Evolutionary conservation across 2,113 vertebrate species (phyloP).

Genomic region (Todiramphus saurophagus): DNA sequence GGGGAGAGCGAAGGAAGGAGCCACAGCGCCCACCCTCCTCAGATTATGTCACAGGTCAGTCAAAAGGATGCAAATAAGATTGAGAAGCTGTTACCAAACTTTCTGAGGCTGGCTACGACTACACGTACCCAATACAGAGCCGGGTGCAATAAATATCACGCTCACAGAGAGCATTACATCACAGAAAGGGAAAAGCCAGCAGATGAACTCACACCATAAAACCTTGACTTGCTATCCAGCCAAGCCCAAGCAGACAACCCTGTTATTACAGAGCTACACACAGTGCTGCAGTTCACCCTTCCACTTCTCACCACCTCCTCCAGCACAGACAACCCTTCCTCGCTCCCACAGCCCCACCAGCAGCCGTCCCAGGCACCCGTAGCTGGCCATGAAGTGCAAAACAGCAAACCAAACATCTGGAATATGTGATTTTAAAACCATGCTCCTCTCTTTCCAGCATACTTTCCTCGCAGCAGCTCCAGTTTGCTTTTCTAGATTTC

Average conservation of each 20-base stretch:
- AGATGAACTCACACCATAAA: constrained; percentile 64
- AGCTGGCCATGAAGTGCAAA: accelerated
- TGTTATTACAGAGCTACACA: constrained; percentile 4
- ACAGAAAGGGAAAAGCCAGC: constrained; percentile 47
- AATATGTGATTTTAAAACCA: neutral
- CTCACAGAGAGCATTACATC: constrained; percentile 44
- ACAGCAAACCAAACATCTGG: neutral
- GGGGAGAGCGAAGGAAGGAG: neutral
- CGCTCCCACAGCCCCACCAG: neutral
- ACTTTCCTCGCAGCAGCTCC: neutral
- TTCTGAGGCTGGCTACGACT: constrained; percentile 12
- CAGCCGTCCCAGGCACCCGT: accelerated
- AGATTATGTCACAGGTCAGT: constrained; percentile 62
- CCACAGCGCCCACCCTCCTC: neutral
- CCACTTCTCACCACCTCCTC: neutral
- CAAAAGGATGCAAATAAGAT: constrained; percentile 54
- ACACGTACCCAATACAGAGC: neutral
- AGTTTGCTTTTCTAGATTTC: neutral
- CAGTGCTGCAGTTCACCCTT: neutral
- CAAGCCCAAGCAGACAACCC: constrained; percentile 42
- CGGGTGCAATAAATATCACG: constrained; percentile 16
- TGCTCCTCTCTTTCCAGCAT: neutral
- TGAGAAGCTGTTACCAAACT: constrained; percentile 37
- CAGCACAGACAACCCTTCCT: neutral
- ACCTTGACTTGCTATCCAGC: constrained; percentile 32